Evolutionary conservation across 2,797 vertebrate genomes (phyloP).

Genomic region (Anomalospiza imberbis): DNA sequence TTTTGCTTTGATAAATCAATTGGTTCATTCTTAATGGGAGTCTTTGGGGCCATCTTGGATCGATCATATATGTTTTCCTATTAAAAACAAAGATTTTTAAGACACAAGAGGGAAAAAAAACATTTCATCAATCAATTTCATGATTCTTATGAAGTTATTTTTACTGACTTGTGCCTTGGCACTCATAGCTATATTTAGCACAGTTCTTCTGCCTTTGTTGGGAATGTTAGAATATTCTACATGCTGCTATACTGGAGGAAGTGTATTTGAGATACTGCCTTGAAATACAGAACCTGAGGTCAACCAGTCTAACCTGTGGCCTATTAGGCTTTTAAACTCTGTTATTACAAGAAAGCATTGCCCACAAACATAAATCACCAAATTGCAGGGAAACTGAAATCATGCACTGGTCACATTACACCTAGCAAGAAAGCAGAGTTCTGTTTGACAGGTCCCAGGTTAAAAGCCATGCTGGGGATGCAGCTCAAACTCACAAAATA

Average conservation of each 20-base stretch:
- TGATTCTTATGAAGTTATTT: not conserved
- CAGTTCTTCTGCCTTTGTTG: not conserved
- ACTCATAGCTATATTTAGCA: not conserved
- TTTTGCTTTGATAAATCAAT: slow-evolving; percentile 75
- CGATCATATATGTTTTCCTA: slow-evolving; percentile 90
- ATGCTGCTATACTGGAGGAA: not conserved
- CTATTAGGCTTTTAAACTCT: not conserved
- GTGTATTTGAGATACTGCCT: not conserved
- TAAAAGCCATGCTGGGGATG: not conserved
- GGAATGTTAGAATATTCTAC: not conserved
- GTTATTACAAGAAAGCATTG: not conserved
- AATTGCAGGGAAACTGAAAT: not conserved
- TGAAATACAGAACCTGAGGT: not conserved
- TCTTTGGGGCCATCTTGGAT: slow-evolving; percentile 77
- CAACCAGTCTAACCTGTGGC: not conserved
- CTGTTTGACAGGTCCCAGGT: not conserved
- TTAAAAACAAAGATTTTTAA: slow-evolving; percentile 44
- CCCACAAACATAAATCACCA: not conserved
- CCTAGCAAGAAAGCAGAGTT: not conserved
- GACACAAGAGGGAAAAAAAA: not conserved
- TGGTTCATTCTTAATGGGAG: slow-evolving; percentile 81
- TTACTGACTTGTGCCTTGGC: not conserved
- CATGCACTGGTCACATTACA: not conserved
- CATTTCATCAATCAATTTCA: not conserved
- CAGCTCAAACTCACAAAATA: not conserved